phyloP scores from a whole-genome alignment of 2,113 vertebrate genomes.

The Corythornis madagascariensis region DNA sequence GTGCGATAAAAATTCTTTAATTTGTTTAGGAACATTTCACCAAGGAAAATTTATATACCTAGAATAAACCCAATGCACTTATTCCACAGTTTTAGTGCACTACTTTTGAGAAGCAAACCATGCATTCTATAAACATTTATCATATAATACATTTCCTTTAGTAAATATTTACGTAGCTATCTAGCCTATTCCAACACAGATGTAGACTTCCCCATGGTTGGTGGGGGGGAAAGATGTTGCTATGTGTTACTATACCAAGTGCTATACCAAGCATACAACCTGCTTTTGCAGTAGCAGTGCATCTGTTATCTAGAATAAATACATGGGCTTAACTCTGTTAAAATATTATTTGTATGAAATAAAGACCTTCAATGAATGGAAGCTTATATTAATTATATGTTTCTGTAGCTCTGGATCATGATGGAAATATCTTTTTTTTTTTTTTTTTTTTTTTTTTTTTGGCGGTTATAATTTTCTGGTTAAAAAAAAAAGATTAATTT shows the following conservation, averaged over 20 bases:
- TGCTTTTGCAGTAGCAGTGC: neutral
- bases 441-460: neutral
- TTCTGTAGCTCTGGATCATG: neutral
- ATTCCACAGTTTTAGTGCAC: neutral
- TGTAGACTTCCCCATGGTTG: slow-evolving; percentile 8
- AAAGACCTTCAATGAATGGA: neutral
- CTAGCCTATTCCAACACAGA: slow-evolving; percentile 25
- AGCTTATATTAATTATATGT: neutral
- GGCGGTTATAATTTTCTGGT: neutral
- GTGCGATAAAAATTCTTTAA: neutral
- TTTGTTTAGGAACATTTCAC: neutral
- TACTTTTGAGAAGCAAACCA: neutral
- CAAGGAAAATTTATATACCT: neutral
- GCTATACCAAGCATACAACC: neutral
- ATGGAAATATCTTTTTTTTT: neutral
- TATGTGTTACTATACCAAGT: neutral
- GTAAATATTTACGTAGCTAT: slow-evolving; percentile 56
- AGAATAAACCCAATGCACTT: neutral
- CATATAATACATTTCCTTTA: slow-evolving; percentile 46
- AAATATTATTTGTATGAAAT: neutral
- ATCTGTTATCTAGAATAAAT: slow-evolving; percentile 59
- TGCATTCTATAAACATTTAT: slow-evolving; percentile 36
- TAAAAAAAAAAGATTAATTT: neutral
- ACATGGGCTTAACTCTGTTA: neutral
- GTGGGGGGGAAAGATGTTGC: neutral